Percentiles rank a stretch among this genome's conserved stretches.
Conservation (phyloP, 2,797 vertebrate genomes). For the Danio choprae region DNA sequence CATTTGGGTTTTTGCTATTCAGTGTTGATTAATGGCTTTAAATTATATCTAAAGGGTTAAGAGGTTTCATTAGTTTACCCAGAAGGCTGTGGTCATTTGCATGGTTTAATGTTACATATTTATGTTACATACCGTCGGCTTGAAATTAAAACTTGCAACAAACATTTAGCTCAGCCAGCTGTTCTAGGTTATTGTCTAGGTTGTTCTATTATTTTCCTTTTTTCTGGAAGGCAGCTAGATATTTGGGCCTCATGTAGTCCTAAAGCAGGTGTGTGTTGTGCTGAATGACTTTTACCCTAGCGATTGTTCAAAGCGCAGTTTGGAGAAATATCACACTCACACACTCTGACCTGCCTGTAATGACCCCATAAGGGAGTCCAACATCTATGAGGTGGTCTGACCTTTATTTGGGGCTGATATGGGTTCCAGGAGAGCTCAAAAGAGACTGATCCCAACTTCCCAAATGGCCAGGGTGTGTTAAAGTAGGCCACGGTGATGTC, state of each 20-base stretch:
- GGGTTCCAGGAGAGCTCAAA: constrained; percentile 11
- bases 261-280: neutral
- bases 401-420: constrained; percentile 15
- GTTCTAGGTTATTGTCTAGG: no score
- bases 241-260: neutral
- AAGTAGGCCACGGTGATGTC: constrained; percentile 34
- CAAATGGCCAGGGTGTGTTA: constrained; percentile 22
- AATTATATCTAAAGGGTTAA: constrained; percentile 33
- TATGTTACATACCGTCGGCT: neutral
- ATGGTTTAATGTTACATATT: neutral
- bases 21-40: constrained; percentile 48
- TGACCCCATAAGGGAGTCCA: constrained; percentile 27
- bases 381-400: constrained; percentile 19
- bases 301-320: neutral
- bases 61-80: neutral
- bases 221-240: neutral
- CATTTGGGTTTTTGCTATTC: constrained; percentile 39
- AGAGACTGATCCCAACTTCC: constrained; percentile 13
- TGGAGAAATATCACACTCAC: neutral
- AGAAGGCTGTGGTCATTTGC: neutral
- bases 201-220: no score
- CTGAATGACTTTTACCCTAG: neutral
- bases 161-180: neutral
- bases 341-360: constrained; percentile 34
- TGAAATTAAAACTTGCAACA: constrained; percentile 1